These are phyloP conservation scores for Chionis minor DNA, from an alignment of 2,113 vertebrate species.

Conservation along the genomic window DNA sequence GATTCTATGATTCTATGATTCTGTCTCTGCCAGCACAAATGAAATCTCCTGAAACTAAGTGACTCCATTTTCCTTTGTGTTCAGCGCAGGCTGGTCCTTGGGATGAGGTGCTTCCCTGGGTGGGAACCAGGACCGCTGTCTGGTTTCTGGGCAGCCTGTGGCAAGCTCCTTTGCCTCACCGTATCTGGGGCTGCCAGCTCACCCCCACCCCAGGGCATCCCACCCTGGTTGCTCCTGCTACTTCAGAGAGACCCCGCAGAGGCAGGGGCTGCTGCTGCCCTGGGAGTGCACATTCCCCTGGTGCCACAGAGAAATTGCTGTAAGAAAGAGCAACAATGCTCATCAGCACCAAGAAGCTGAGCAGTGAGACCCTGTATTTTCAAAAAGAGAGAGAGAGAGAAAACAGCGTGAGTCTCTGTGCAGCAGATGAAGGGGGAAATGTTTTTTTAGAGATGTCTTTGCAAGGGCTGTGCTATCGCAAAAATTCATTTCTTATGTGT, in stretches of 20 bases:
- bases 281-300: rapidly evolving
- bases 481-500: neutral
- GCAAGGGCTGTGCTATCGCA: neutral
- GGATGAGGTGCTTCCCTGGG: neutral
- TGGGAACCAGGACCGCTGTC: rapidly evolving
- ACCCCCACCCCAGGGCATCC: too few relatives aligned
- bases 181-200: neutral
- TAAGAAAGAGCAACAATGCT: rapidly evolving
- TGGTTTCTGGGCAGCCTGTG: neutral
- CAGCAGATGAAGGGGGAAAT: neutral
- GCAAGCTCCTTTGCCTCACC: rapidly evolving
- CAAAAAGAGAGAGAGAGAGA: neutral
- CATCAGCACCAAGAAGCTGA: neutral
- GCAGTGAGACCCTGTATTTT: neutral
- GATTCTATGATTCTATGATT: too few relatives aligned
- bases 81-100: rapidly evolving
- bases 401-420: neutral
- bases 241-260: neutral
- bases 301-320: rapidly evolving
- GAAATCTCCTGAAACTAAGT: neutral
- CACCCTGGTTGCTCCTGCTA: neutral
- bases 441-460: neutral
- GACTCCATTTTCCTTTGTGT: neutral
- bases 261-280: neutral
- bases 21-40: neutral